Conservation (phyloP, 1,140 invertebrate genomes). For the Drosophila tristis region DNA sequence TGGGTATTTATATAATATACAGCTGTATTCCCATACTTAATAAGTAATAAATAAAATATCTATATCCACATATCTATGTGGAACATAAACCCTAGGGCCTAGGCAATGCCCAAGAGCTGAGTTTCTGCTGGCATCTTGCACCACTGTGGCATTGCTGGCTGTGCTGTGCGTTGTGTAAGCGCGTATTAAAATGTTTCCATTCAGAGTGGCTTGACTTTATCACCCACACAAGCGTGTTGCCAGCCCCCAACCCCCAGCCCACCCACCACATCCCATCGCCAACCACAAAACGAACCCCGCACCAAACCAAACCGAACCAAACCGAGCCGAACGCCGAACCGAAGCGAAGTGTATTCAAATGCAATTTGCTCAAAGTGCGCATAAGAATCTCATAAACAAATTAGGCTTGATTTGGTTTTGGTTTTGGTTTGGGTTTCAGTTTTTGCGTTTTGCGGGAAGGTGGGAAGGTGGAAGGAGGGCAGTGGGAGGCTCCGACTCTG, state of each 20-base stretch:
- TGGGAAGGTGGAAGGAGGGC: too few relatives aligned
- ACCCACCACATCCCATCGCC: not conserved
- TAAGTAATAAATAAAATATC: too few relatives aligned
- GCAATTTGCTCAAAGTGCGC: constrained; percentile 68
- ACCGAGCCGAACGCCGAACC: too few relatives aligned
- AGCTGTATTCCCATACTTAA: too few relatives aligned
- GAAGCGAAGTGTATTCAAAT: constrained; percentile 47
- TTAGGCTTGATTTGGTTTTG: constrained; percentile 27
- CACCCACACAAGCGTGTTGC: constrained; percentile 19
- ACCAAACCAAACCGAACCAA: too few relatives aligned
- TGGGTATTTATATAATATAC: too few relatives aligned
- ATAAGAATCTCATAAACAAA: constrained; percentile 60
- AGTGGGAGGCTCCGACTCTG: not conserved
- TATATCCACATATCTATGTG: too few relatives aligned
- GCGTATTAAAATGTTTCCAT: constrained; percentile 37
- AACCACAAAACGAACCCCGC: too few relatives aligned
- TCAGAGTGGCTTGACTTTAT: constrained; percentile 48
- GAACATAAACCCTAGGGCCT: too few relatives aligned
- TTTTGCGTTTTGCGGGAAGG: not conserved
- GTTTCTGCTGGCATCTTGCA: too few relatives aligned
- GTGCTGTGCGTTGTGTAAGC: constrained; percentile 5
- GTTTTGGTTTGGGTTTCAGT: not conserved
- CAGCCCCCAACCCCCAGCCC: not conserved
- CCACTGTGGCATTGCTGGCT: too few relatives aligned
- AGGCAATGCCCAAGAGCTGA: too few relatives aligned